These are phyloP conservation scores for Drosophila erecta DNA, from an alignment of 1,140 invertebrate species.

Conservation along the genomic window DNA sequence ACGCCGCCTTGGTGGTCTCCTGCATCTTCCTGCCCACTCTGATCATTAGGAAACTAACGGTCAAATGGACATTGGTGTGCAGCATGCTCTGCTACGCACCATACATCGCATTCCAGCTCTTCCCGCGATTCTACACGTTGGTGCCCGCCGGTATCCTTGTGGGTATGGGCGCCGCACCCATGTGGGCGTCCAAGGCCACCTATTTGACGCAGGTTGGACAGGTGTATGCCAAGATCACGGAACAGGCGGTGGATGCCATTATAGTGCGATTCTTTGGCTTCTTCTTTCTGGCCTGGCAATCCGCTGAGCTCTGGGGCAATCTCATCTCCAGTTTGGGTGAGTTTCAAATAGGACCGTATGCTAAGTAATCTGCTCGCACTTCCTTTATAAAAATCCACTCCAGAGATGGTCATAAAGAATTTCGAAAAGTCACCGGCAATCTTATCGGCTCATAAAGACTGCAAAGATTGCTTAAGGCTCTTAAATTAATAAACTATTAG, in stretches of 20 bases:
- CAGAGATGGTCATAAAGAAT: neutral
- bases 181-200: conserved; percentile 98
- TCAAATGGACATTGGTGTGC: conserved; percentile 97
- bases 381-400: neutral
- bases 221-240: conserved; percentile 94
- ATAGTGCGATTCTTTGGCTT: conserved; percentile 98
- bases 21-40: conserved; percentile 97
- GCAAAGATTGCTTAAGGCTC: conserved; percentile 6
- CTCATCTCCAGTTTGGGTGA: conserved; percentile 94
- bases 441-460: conserved; percentile 8
- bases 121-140: conserved; percentile 94
- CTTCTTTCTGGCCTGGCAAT: conserved; percentile 99
- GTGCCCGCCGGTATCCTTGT: conserved; percentile 95
- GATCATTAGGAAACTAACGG: conserved; percentile 94
- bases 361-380: too few species aligned
- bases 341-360: conserved; percentile 5
- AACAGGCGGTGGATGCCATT: conserved; percentile 94
- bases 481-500: conserved; percentile 32
- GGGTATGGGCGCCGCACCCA: conserved; percentile 96
- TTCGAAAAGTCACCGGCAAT: neutral
- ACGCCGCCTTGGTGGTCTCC: conserved; percentile 94
- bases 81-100: conserved; percentile 96
- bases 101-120: conserved; percentile 97
- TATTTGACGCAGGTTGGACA: conserved; percentile 97
- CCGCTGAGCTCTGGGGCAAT: conserved; percentile 97